A percentile compares a stretch with the other conserved stretches of the same genome.
phyloP scores from a whole-genome alignment of 2,888 invertebrate genomes.

The Lampropteryx suffumata region DNA sequence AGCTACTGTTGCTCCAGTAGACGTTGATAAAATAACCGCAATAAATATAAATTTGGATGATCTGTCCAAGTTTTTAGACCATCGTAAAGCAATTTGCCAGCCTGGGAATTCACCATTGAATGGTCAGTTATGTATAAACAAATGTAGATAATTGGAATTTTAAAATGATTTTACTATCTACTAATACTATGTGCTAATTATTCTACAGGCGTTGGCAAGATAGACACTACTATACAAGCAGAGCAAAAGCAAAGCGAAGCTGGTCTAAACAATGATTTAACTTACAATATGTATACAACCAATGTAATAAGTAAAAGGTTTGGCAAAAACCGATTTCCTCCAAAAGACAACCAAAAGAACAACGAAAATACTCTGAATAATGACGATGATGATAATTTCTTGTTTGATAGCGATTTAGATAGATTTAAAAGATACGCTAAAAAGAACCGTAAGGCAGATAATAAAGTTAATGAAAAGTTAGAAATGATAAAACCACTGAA shows the following conservation, averaged over 20 bases:
- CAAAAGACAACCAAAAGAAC: slow-evolving; percentile 10
- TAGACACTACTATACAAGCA: not conserved
- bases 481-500: not conserved
- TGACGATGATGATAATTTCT: slow-evolving; percentile 4
- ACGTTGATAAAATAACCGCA: not conserved
- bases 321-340: slow-evolving; percentile 21
- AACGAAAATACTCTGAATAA: not conserved
- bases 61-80: slow-evolving; percentile 15
- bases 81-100: not conserved
- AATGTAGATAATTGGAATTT: no score
- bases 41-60: slow-evolving; percentile 29
- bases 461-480: not conserved
- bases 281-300: not conserved
- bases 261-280: not conserved
- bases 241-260: not conserved
- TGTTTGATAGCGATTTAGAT: slow-evolving; percentile 6
- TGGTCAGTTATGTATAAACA: not conserved
- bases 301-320: slow-evolving; percentile 8
- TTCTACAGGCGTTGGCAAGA: not conserved
- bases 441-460: slow-evolving; percentile 15
- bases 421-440: slow-evolving; percentile 17
- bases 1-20: not conserved
- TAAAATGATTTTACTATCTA: no score
- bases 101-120: not conserved
- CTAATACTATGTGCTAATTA: no score